Conservation (phyloP, 1,140 invertebrate species). For the Cyclargus thomasi region DNA sequence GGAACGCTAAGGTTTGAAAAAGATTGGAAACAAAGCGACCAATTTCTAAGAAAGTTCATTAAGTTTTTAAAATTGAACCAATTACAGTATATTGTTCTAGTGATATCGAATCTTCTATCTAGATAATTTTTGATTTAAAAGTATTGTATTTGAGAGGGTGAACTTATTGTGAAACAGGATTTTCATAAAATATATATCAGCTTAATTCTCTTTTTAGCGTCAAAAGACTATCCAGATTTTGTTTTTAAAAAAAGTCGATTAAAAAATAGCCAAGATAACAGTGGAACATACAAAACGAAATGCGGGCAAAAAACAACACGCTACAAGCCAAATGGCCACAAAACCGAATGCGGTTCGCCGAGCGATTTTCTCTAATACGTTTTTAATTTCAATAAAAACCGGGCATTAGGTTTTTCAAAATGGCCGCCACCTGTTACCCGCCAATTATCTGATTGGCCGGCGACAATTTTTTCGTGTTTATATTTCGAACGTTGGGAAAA, state of each 20-base stretch:
- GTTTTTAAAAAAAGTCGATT: not conserved
- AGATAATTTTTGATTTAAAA: not conserved
- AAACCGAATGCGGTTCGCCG: conserved; percentile 43
- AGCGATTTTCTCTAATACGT: conserved; percentile 56
- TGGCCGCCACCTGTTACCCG: conserved; percentile 48
- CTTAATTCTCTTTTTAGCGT: no score
- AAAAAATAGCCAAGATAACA: not conserved
- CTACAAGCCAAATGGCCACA: conserved; percentile 22
- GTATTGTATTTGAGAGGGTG: not conserved
- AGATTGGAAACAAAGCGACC: conserved; percentile 5
- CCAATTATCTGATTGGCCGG: conserved; percentile 40
- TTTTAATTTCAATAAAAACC: conserved; percentile 63
- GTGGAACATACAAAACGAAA: not conserved
- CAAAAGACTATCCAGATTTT: not conserved
- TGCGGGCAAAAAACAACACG: conserved; percentile 25
- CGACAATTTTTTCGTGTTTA: conserved; percentile 30
- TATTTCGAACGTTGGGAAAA: conserved; percentile 34
- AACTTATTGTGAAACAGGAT: not conserved
- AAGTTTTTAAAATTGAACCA: not conserved
- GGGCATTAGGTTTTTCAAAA: conserved; percentile 37
- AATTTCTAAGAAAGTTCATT: not conserved
- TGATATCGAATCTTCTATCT: not conserved
- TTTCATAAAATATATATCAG: no score
- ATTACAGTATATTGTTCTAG: not conserved
- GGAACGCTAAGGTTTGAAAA: conserved; percentile 2